These are phyloP conservation scores for Pentalonia nigronervosa DNA, from an alignment of 1,140 invertebrate species.

Conservation along the genomic window DNA sequence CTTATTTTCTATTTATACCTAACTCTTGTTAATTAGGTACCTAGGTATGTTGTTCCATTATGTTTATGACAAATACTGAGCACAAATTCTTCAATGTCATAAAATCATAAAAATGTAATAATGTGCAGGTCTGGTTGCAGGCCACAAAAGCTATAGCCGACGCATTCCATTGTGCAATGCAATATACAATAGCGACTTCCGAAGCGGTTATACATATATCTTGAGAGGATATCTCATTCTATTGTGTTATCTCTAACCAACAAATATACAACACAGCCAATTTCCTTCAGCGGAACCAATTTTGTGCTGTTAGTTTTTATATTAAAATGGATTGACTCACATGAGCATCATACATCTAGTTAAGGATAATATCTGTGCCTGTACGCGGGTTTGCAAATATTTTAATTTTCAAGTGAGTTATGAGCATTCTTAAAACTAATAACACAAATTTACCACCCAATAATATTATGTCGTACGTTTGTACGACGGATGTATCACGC, in stretches of 20 bases:
- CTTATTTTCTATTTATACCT: neutral
- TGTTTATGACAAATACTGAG: neutral
- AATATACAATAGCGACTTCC: neutral
- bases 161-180: no score
- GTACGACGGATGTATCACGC: neutral
- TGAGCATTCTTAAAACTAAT: no score
- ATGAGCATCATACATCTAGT: no score
- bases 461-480: neutral
- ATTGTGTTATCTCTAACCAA: neutral
- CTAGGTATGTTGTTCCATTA: neutral
- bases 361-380: no score
- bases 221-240: neutral
- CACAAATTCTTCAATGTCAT: neutral
- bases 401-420: no score
- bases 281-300: neutral
- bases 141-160: neutral
- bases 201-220: neutral
- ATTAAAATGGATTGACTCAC: no score
- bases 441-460: neutral
- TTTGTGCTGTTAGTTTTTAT: neutral
- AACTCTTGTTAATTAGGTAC: neutral
- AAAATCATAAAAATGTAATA: neutral
- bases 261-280: neutral
- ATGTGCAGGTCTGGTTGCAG: neutral
- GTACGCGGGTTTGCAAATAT: no score